Base-by-base conservation (phyloP, 2,113 vertebrate species). In the Psettodes erumei region DNA sequence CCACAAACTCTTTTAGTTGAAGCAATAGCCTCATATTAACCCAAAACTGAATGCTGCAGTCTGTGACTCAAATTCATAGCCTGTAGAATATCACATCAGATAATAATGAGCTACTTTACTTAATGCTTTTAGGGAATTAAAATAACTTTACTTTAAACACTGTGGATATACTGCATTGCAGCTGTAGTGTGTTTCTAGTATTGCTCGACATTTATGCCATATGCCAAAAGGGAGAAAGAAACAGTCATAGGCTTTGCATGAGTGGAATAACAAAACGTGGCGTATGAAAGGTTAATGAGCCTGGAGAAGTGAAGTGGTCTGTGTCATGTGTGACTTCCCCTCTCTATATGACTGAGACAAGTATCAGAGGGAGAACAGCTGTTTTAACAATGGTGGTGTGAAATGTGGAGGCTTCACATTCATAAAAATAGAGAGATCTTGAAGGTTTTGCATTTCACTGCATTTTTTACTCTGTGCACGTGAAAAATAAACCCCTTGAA, bases 271-370 rank as follows among this genome's bases (percentile, higher is more conserved):
- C 48, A 84, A 87, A 81, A 72, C 56, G 33, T 58, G 38, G 51
- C 18, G 61, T 45, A 80, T 82, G 62, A 89, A 92, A 91, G 82
- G 88, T 91, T 90, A 91, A 91, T 90, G 84, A 90, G 78, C 75
- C 27, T 8, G 12, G 33, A 83, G 59, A 72, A 79, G 45, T 71
- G 54, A 15, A 72, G 73, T 75, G 75, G 63, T 71, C 72, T 79
- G 61, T 63, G 83, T 80, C 83, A 79, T 64, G 69, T 65, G 82
- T 85, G 68, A 77, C 82, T 68, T 80, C 56, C 28, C 38, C 55
- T 65, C 66, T 82, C 25, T 59, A 15, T 25, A 79, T 50, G 43
- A 85, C 23, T 19, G 70, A 82, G 60, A 28, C 40, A 33, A 74
- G 53, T 42, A 75, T 27, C 8, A 35, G 65, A 55, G 37, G 43